Evolutionary conservation across 2,113 vertebrate species (phyloP).

Genomic region (Dicentrarchus labrax): DNA sequence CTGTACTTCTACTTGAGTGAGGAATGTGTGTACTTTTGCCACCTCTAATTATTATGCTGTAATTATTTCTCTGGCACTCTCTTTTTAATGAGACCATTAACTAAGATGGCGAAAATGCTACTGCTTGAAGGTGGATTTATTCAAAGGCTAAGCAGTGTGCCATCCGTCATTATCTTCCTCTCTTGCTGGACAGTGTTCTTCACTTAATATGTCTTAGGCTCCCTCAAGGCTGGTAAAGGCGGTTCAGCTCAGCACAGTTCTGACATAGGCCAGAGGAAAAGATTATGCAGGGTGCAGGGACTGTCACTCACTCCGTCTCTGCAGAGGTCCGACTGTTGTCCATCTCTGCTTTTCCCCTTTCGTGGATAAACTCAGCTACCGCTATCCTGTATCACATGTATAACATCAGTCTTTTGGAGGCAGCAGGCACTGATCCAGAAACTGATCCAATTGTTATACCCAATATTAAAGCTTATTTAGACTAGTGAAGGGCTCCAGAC

Average conservation of each 20-base stretch:
- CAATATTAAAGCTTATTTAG: slow-evolving; percentile 17
- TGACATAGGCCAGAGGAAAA: slow-evolving; percentile 45
- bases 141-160: slow-evolving; percentile 26
- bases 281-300: slow-evolving; percentile 17
- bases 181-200: slow-evolving; percentile 29
- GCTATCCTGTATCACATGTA: neutral
- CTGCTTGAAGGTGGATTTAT: slow-evolving; percentile 1
- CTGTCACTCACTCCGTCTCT: slow-evolving; percentile 22
- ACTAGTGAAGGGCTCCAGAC: neutral
- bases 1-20: too few relatives aligned
- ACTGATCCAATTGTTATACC: slow-evolving; percentile 4
- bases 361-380: slow-evolving; percentile 10
- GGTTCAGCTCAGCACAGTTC: slow-evolving; percentile 66
- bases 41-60: neutral
- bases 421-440: slow-evolving; percentile 2
- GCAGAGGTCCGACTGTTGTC: slow-evolving; percentile 13
- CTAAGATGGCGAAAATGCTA: neutral
- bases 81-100: neutral
- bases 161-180: slow-evolving; percentile 31
- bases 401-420: slow-evolving; percentile 2
- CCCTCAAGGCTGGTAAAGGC: slow-evolving; percentile 40
- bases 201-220: slow-evolving; percentile 3
- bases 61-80: neutral
- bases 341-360: neutral
- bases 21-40: too few relatives aligned